Conservation (phyloP, 2,113 vertebrate species). For the Ranitomeya imitator region DNA sequence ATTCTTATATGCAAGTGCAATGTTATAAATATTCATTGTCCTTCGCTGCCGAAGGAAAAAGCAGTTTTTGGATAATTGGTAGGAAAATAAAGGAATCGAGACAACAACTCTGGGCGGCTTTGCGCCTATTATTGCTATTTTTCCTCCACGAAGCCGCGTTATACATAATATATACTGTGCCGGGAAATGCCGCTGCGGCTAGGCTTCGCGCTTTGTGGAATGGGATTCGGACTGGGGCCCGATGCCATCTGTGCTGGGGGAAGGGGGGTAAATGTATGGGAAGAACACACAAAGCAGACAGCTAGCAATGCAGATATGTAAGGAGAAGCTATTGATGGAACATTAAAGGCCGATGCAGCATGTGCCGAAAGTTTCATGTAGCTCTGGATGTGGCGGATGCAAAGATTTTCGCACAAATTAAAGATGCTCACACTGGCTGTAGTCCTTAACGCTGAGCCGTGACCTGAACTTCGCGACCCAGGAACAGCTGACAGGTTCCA, state of each 20-base stretch:
- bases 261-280: neutral
- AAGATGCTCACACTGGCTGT: neutral
- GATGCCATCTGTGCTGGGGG: neutral
- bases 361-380: neutral
- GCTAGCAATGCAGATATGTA: neutral
- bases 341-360: neutral
- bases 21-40: conserved; percentile 49
- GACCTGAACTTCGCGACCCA: conserved; percentile 7
- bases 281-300: neutral
- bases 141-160: neutral
- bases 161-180: neutral
- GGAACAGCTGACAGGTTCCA: conserved; percentile 1
- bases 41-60: neutral
- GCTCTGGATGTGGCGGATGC: neutral
- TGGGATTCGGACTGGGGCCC: neutral
- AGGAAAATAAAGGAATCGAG: conserved; percentile 11
- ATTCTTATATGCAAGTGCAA: conserved; percentile 47
- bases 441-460: neutral
- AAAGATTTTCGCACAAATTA: neutral
- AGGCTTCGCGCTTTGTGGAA: neutral
- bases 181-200: neutral
- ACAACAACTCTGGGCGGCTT: neutral
- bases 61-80: neutral
- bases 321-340: neutral
- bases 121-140: neutral